Base-by-base conservation (phyloP, 2,888 invertebrate species). In the Ecliptopera silaceata region DNA sequence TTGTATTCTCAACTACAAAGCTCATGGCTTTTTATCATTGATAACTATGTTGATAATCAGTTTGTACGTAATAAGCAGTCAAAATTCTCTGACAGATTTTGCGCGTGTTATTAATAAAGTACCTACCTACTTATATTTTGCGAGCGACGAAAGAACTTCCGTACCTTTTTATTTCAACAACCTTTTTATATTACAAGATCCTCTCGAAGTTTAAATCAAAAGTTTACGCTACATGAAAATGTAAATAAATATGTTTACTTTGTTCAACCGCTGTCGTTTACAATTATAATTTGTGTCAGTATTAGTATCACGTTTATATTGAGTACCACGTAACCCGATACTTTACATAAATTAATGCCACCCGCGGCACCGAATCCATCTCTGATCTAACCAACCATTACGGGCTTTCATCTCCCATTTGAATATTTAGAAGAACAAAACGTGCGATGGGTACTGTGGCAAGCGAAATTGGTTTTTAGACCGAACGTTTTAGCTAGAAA, bases 291-390 rank as follows among this genome's bases (percentile, higher is more conserved):
- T 84, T 76, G 73, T 79, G 82, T 86, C 80, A 84, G 80, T 80
- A 86, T 77, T 80, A 73, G 74, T 77, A 79, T 86, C 87, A 87
- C 86, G 87, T 84, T 81, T 80, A 79, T 84, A 85, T 83, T 75
- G 80, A 77, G 80, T 78, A 74, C 69, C 68, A 66, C 75, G 86
- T 86, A 85, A 87, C 82, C 74, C 78, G 80, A 88, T 86, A 84
- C 82, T 82, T 82, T 82, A 77, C 82, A 82, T 84, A 84, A 85
- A 87, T 87, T 86, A 86, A 82, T 77, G 80, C 80, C 71, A 71
- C 72, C 65, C 51, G 69, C 68, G 65, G 61, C 64, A 65, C 65
- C 71, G 76, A 73, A 77, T 78, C 78, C 78, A 82, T 84, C 77
- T 75, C 76, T 67, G 70, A 74, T 70, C 77, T 85, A 87, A 86